Base-by-base conservation (phyloP, 2,797 vertebrate species). In the Enteromius argenteus region DNA sequence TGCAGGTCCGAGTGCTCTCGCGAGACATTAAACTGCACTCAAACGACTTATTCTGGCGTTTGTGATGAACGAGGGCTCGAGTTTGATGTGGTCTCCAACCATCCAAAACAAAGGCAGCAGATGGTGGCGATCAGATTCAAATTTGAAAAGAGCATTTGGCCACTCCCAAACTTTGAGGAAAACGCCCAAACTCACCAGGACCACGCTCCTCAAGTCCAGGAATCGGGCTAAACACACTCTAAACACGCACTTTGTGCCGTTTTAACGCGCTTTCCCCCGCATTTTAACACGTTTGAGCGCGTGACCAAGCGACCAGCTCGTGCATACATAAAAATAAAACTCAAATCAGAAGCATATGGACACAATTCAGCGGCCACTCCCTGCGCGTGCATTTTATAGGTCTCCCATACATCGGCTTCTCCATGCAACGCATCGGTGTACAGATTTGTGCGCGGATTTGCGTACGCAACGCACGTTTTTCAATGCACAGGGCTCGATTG, bases 81-180 rank as follows among this genome's bases (percentile, higher is more conserved):
- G 80, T 51, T 49, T 62, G 10, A 67, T 3, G 3, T 42, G 73
- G 37, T 69, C 51, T 13, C 23, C 27, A 21, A 8, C 7, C 27
- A 21, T 27, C 71, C 51, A 68, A 68, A 44, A 71, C 66, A 79
- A 78, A 79, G 75, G 9, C 19, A 71, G 39, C 81, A 84, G 74
- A 84, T 84, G 81, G 49, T n/a, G 4, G 51, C 32, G 81, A 51
- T 37, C 69, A 37, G 39, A 82, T 68, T 77, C 60, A 75, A 75
- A 76, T 83, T 56, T 76, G 72, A 83, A 83, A 76, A 72, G 73
- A 30, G 51, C 27, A 17, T 58, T 14, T 60, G 39, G 82, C 82
- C 74, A 69, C 82, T 46, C 82, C 82, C 82, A 32, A 3, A 71
- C 2, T 11, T 27, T 5, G 3, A 27, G 75, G 74, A 78, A 82